Base-by-base conservation (phyloP, 2,888 invertebrate species). In the Agrotis clavis region DNA sequence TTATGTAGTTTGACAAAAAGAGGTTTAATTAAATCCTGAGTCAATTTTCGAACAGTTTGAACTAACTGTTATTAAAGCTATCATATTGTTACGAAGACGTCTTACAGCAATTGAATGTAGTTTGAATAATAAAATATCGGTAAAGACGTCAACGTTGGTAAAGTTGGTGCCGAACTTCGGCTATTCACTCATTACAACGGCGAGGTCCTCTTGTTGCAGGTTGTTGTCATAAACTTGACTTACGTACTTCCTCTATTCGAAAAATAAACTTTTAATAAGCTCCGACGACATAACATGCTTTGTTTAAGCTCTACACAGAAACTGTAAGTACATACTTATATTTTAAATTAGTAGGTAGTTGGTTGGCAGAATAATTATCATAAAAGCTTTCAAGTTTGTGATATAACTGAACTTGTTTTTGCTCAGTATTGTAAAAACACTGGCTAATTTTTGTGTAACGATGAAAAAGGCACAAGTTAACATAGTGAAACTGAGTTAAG, bases 401-500 rank as follows among this genome's bases (percentile, higher is more conserved):
- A 76, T 79, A 78, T 79, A 71, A 59, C 70, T 53, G 61, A 71
- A 82, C 71, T 71, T 82, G 67, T 67, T 77, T 61, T 60, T 71
- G 57, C 68, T 47, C 1, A 35, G 35, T 35, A 72, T 41, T 63
- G 21, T 75, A 57, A 77, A 71, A 74, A 72, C 65, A 69, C 48
- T 45, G 76, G 86, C 87, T 88, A 91, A 90, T 91, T 90, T 87
- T 85, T 78, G 81, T 82, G 76, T 87, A 90, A 91, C 86, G 82
- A 89, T 90, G 90, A 90, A 90, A 89, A 90, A 90, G 85, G 85
- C 78, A 78, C 77, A 86, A 86, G 82, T 86, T 85, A 91, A 91
- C 89, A 88, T 90, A 85, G 88, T 90, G 89, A 86, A 90, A 90
- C 89, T 87, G 90, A 92, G 93, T 92, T 89, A 91, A 89, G 90